phyloP scores from a whole-genome alignment of 2,888 invertebrate genomes.

The Barypeithes pellucidus region DNA sequence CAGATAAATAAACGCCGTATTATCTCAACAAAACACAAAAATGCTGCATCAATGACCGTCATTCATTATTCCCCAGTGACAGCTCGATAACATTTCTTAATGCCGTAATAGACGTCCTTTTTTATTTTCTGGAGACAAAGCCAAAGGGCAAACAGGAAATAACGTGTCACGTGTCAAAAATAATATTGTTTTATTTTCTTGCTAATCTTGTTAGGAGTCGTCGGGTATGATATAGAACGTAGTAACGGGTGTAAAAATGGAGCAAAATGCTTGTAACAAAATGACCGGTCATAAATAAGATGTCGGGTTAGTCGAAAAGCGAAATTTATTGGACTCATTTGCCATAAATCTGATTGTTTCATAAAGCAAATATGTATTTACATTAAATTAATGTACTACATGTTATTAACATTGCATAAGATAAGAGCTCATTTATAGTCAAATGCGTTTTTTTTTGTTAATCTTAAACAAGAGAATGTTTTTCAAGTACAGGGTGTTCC shows the following conservation, averaged over 20 bases:
- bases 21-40: conserved; percentile 22
- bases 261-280: conserved; percentile 22
- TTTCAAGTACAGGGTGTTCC: too few species aligned
- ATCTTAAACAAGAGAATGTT: too few species aligned
- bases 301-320: conserved; percentile 15
- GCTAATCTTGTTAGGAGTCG: conserved; percentile 20
- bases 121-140: conserved; percentile 37
- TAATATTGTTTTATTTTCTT: conserved; percentile 36
- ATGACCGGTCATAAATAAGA: conserved; percentile 20
- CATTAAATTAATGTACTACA: background rate
- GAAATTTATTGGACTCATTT: conserved; percentile 15
- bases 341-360: conserved; percentile 29
- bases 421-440: background rate
- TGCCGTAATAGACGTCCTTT: conserved; percentile 24
- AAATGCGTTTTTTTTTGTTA: too few species aligned
- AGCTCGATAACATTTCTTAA: conserved; percentile 37
- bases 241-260: conserved; percentile 17
- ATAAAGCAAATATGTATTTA: conserved; percentile 1
- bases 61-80: conserved; percentile 21
- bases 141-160: conserved; percentile 43
- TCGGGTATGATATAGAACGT: conserved; percentile 21
- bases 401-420: conserved; percentile 9
- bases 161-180: conserved; percentile 39
- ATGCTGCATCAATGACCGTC: conserved; percentile 19
- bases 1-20: background rate